These are phyloP conservation scores for Erynnis tages DNA, from an alignment of 2,888 invertebrate species.

Conservation along the genomic window DNA sequence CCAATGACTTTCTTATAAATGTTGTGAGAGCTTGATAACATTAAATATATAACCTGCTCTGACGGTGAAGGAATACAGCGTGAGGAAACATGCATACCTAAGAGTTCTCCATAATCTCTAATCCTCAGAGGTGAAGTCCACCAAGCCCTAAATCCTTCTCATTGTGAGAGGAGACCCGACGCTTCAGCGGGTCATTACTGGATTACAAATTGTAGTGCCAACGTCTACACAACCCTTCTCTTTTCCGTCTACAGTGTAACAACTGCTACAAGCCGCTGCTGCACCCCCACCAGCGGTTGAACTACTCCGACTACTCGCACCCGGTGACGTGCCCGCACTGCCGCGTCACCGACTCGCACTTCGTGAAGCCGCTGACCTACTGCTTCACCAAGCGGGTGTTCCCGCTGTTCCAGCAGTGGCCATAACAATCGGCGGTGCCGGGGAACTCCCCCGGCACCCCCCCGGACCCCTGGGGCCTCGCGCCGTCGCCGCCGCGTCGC, in stretches of 20 bases:
- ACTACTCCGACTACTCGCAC: slow-evolving; percentile 97
- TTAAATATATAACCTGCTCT: no score
- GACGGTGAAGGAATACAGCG: no score
- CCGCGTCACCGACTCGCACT: slow-evolving; percentile 94
- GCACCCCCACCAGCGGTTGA: slow-evolving; percentile 91
- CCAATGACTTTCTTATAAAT: no score
- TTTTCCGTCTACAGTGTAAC: slow-evolving; percentile 88
- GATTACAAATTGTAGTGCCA: no score
- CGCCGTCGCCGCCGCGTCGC: slow-evolving; percentile 67
- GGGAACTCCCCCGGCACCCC: slow-evolving; percentile 80
- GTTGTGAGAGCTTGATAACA: no score
- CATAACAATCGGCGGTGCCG: slow-evolving; percentile 92
- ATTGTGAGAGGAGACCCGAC: no score
- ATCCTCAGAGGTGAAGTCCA: no score
- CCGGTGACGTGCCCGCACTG: slow-evolving; percentile 95
- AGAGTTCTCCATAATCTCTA: no score
- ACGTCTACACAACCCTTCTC: background rate
- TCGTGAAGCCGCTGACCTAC: slow-evolving; percentile 93
- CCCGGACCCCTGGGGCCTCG: slow-evolving; percentile 61
- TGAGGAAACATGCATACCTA: no score
- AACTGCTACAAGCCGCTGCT: slow-evolving; percentile 94
- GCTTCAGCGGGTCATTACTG: no score
- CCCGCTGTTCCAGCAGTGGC: slow-evolving; percentile 89
- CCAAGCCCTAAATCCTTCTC: no score
- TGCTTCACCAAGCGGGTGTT: slow-evolving; percentile 90